Evolutionary conservation across 2,797 vertebrate genomes (phyloP).

Genomic region (Protosalanx chinensis): DNA sequence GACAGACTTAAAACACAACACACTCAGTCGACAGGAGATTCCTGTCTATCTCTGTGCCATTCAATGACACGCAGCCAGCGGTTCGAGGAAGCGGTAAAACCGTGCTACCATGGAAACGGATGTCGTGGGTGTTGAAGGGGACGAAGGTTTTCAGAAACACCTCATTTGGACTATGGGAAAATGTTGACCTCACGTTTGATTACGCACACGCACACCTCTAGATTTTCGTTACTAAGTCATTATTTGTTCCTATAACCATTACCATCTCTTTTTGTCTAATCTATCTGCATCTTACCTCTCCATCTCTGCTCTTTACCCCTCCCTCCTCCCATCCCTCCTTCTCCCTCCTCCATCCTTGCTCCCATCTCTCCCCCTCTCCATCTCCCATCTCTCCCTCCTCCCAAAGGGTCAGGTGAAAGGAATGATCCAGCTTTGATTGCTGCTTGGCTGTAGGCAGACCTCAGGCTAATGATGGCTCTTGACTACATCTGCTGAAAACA

Average conservation of each 20-base stretch:
- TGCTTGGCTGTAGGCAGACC: constrained; percentile 73
- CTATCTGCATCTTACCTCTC: neutral
- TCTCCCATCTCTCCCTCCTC: constrained; percentile 48
- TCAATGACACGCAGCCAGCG: neutral
- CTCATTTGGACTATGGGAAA: constrained; percentile 3
- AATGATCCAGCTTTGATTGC: constrained; percentile 76
- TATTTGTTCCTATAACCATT: neutral
- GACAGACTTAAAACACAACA: no score
- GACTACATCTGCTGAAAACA: constrained; percentile 76
- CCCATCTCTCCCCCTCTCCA: constrained; percentile 2
- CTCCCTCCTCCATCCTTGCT: neutral
- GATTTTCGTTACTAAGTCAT: neutral
- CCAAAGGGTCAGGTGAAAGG: constrained; percentile 67
- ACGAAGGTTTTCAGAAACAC: neutral
- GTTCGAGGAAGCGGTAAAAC: neutral
- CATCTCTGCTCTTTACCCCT: constrained; percentile 12
- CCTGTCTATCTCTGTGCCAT: no score
- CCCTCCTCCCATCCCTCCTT: constrained; percentile 17
- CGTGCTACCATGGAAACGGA: neutral
- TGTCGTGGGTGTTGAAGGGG: neutral
- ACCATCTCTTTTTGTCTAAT: constrained; percentile 22
- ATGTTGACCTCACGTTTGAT: constrained; percentile 20
- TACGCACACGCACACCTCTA: constrained; percentile 22
- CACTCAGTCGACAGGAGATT: no score
- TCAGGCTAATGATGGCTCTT: constrained; percentile 59